These are phyloP conservation scores for Auanema freiburgensis DNA, from an alignment of 2,888 invertebrate genomes.

Conservation along the genomic window DNA sequence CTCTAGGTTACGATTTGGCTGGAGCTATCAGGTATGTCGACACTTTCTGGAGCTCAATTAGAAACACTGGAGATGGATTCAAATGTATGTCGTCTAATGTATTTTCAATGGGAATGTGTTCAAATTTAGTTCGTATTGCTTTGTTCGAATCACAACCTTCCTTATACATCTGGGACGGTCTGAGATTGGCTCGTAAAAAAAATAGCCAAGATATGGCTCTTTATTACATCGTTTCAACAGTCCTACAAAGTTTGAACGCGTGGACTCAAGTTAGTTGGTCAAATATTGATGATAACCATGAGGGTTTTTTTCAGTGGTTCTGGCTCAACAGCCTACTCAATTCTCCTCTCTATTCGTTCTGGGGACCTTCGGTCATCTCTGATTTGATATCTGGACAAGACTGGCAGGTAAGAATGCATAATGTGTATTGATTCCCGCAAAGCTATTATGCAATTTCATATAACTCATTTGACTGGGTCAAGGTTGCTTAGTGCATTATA, in stretches of 20 bases:
- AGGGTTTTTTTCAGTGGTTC: conserved; percentile 41
- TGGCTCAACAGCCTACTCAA: conserved; percentile 55
- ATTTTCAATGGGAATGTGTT: not conserved
- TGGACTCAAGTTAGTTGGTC: conserved; percentile 30
- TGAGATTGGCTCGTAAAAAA: conserved; percentile 53
- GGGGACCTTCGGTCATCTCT: conserved; percentile 53
- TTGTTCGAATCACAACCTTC: conserved; percentile 54
- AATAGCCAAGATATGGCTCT: conserved; percentile 46
- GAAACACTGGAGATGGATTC: conserved; percentile 37
- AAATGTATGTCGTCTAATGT: conserved; percentile 22
- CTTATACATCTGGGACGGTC: conserved; percentile 61
- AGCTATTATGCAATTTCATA: too few relatives aligned
- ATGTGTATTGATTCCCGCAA: too few relatives aligned
- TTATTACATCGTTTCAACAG: conserved; percentile 53
- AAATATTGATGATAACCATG: not conserved
- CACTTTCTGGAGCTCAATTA: conserved; percentile 42
- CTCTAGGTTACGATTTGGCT: conserved; percentile 47
- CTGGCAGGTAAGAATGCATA: conserved; percentile 57
- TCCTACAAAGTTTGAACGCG: conserved; percentile 55
- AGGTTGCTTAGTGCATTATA: too few relatives aligned
- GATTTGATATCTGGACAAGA: conserved; percentile 55
- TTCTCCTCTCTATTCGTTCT: conserved; percentile 53
- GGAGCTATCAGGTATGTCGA: conserved; percentile 55
- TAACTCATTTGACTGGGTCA: too few relatives aligned
- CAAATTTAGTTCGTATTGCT: conserved; percentile 32